Percentiles rank a stretch among this genome's conserved stretches.
These are phyloP conservation scores for Andinoacara biseriatus DNA, from an alignment of 2,113 vertebrate species.

Conservation along the genomic window DNA sequence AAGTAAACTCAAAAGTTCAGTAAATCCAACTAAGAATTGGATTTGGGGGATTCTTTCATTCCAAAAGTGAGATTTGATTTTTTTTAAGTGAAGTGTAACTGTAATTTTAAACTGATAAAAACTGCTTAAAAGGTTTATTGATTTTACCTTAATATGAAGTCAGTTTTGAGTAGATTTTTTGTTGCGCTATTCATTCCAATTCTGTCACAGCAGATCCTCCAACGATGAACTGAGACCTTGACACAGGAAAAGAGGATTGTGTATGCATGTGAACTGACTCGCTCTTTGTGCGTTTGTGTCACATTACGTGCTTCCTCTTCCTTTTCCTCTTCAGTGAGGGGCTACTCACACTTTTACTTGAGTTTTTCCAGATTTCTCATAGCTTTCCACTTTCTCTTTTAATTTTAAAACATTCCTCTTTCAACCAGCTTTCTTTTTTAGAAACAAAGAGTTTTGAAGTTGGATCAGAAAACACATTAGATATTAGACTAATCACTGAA, in stretches of 20 bases:
- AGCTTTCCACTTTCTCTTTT: too few relatives aligned
- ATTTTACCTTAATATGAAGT: too few relatives aligned
- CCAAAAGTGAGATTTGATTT: neutral
- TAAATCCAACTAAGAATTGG: neutral
- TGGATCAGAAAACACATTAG: too few relatives aligned
- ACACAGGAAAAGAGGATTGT: constrained; percentile 43
- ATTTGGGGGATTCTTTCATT: neutral
- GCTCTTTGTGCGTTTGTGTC: neutral
- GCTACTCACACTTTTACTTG: too few relatives aligned
- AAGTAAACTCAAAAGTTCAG: neutral
- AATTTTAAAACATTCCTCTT: too few relatives aligned
- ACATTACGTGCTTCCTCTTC: constrained; percentile 56
- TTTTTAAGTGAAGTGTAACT: neutral
- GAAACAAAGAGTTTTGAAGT: too few relatives aligned
- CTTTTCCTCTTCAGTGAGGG: constrained; percentile 36
- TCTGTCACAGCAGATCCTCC: constrained; percentile 21
- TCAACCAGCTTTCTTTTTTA: too few relatives aligned
- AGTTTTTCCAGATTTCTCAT: too few relatives aligned
- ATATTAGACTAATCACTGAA: too few relatives aligned
- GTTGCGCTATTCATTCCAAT: constrained; percentile 37
- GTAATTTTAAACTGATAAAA: too few relatives aligned
- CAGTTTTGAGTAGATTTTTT: neutral
- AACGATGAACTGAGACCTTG: constrained; percentile 61
- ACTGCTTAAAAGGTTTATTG: too few relatives aligned
- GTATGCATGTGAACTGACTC: neutral